A percentile compares a stretch with the other conserved stretches of the same genome.
phyloP scores from a whole-genome alignment of 1,140 invertebrate genomes.

The Sitobion miscanthi region DNA sequence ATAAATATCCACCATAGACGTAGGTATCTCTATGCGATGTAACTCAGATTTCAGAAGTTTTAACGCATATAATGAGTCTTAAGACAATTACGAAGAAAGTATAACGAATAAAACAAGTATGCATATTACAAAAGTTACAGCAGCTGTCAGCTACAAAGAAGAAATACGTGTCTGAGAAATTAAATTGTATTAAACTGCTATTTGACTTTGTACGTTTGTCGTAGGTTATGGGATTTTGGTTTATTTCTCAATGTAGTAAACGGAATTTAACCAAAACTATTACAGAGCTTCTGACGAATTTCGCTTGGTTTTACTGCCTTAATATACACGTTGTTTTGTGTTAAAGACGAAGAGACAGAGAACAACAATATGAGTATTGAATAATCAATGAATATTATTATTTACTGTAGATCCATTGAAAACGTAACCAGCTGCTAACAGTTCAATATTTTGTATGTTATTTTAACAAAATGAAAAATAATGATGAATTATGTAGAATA shows the following conservation, averaged over 20 bases:
- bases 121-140: not conserved
- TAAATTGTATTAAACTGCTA: not conserved
- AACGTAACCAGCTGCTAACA: not conserved
- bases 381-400: not conserved
- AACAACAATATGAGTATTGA: not conserved
- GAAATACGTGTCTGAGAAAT: conserved; percentile 9
- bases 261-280: not conserved
- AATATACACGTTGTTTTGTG: not conserved
- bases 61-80: not conserved
- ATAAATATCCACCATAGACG: not conserved
- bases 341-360: not conserved
- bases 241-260: not conserved
- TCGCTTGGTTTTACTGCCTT: not conserved
- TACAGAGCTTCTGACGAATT: not conserved
- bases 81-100: not conserved
- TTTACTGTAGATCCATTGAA: not conserved
- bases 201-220: not conserved
- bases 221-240: not conserved
- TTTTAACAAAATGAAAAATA: not conserved
- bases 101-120: conserved; percentile 8
- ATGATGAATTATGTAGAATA: too few relatives aligned
- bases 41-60: not conserved
- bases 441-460: not conserved
- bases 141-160: not conserved
- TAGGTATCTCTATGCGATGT: not conserved